A percentile compares a stretch with the other conserved stretches of the same genome.
These are phyloP conservation scores for Acrocephalus scirpaceus DNA, from an alignment of 2,797 vertebrate species.

Conservation along the genomic window DNA sequence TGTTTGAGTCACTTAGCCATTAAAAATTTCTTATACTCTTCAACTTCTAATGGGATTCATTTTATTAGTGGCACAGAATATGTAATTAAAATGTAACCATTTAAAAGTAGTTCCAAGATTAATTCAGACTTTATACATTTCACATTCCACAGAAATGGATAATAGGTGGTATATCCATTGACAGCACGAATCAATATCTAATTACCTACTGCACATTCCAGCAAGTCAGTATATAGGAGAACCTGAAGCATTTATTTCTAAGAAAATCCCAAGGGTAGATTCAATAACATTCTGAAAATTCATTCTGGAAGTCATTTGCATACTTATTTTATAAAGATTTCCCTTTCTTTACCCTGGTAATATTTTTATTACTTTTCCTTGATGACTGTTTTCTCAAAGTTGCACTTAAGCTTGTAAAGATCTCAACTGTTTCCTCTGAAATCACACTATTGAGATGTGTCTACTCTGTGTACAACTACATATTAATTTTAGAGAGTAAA, in stretches of 20 bases:
- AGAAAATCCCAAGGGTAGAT: conserved; percentile 57
- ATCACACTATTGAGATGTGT: not conserved
- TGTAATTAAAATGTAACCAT: conserved; percentile 59
- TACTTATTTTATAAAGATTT: conserved; percentile 68
- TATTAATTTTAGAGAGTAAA: not conserved
- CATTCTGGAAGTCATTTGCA: conserved; percentile 79
- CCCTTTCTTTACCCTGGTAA: conserved; percentile 30
- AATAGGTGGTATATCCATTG: conserved; percentile 75
- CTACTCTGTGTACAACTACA: fast-evolving
- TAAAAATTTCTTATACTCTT: not conserved
- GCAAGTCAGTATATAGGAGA: conserved; percentile 50
- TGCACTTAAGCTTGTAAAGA: conserved; percentile 40
- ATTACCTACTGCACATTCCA: conserved; percentile 82
- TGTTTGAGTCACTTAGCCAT: not conserved
- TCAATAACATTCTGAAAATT: conserved; percentile 77
- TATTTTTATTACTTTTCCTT: conserved; percentile 68
- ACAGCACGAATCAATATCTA: conserved; percentile 86
- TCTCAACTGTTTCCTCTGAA: conserved; percentile 55
- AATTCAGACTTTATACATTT: conserved; percentile 75
- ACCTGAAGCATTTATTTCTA: conserved; percentile 62
- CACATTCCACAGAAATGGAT: conserved; percentile 67
- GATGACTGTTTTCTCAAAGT: conserved; percentile 71
- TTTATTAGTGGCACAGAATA: not conserved
- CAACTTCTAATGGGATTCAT: conserved; percentile 14
- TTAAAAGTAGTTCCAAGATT: conserved; percentile 72